Evolutionary conservation across 2,113 vertebrate species (phyloP).

Genomic region (Epinephelus fuscoguttatus): DNA sequence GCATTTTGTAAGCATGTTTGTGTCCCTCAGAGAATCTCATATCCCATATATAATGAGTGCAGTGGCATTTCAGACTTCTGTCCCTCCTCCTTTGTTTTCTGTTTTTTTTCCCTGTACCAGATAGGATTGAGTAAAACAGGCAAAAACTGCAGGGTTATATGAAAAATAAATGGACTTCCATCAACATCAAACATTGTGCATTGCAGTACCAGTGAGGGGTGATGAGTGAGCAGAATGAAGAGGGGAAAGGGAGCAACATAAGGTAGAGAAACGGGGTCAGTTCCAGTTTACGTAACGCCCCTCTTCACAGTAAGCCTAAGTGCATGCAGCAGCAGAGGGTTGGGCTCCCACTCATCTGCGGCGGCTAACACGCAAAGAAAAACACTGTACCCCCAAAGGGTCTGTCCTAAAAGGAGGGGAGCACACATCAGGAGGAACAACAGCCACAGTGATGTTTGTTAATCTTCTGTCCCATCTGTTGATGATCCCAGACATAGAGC

Average conservation of each 20-base stretch:
- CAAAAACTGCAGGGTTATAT: slow-evolving; percentile 27
- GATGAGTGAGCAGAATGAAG: slow-evolving; percentile 61
- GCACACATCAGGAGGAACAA: slow-evolving; percentile 45
- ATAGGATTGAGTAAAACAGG: slow-evolving; percentile 13
- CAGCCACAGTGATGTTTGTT: slow-evolving; percentile 12
- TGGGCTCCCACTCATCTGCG: slow-evolving; percentile 53
- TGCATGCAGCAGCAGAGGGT: slow-evolving; percentile 60
- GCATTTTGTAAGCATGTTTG: slow-evolving; percentile 30
- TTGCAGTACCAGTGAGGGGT: slow-evolving; percentile 44
- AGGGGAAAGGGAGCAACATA: slow-evolving; percentile 32
- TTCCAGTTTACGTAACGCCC: slow-evolving; percentile 70
- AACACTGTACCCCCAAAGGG: slow-evolving; percentile 40
- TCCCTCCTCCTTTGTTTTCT: slow-evolving; percentile 2
- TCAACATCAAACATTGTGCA: slow-evolving; percentile 52
- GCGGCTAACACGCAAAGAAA: slow-evolving; percentile 31
- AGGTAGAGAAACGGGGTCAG: slow-evolving; percentile 76
- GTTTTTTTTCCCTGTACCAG: background rate
- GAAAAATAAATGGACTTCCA: slow-evolving; percentile 42
- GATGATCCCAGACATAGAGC: slow-evolving; percentile 46
- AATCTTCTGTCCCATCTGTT: slow-evolving; percentile 69
- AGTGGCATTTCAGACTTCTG: slow-evolving; percentile 29
- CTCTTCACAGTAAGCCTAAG: slow-evolving; percentile 52
- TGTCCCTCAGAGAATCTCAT: slow-evolving; percentile 1
- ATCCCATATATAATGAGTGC: slow-evolving; percentile 35
- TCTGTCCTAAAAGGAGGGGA: slow-evolving; percentile 53